Conservation (phyloP, 2,888 invertebrate species). For the Meiosimyza decipiens region DNA sequence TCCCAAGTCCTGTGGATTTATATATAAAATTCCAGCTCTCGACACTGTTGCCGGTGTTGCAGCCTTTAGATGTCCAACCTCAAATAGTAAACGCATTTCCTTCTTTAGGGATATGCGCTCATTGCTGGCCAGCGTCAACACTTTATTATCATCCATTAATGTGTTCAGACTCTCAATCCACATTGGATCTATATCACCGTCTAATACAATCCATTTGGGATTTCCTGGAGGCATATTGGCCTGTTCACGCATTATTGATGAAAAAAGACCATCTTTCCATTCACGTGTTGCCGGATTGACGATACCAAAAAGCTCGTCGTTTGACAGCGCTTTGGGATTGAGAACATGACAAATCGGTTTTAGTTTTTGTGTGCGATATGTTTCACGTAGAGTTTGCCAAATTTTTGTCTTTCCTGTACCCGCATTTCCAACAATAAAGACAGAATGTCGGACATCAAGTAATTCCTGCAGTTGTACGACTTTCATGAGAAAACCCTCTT, state of each 20-base stretch:
- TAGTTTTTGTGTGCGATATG: conserved; percentile 74
- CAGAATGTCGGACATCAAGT: conserved; percentile 93
- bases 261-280: conserved; percentile 92
- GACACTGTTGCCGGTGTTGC: conserved; percentile 98
- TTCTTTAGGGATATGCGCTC: conserved; percentile 92
- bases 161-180: conserved; percentile 98
- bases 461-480: conserved; percentile 93
- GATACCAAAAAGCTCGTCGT: conserved; percentile 93
- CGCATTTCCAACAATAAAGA: conserved; percentile 86
- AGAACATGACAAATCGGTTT: conserved; percentile 89
- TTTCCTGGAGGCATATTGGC: conserved; percentile 86
- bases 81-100: conserved; percentile 90
- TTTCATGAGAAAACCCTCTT: conserved; percentile 88
- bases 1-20: conserved; percentile 93
- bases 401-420: conserved; percentile 95
- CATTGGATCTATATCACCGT: conserved; percentile 83
- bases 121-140: conserved; percentile 92
- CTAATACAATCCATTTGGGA: conserved; percentile 94
- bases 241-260: conserved; percentile 93
- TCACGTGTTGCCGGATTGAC: conserved; percentile 94
- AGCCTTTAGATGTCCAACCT: conserved; percentile 89
- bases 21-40: conserved; percentile 92
- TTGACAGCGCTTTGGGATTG: conserved; percentile 94
- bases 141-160: conserved; percentile 98
- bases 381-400: conserved; percentile 89